Evolutionary conservation across 2,888 invertebrate genomes (phyloP), one percentile per base, ranked within the genome.

Genomic region (Sphaerophoria rueppellii): DNA sequence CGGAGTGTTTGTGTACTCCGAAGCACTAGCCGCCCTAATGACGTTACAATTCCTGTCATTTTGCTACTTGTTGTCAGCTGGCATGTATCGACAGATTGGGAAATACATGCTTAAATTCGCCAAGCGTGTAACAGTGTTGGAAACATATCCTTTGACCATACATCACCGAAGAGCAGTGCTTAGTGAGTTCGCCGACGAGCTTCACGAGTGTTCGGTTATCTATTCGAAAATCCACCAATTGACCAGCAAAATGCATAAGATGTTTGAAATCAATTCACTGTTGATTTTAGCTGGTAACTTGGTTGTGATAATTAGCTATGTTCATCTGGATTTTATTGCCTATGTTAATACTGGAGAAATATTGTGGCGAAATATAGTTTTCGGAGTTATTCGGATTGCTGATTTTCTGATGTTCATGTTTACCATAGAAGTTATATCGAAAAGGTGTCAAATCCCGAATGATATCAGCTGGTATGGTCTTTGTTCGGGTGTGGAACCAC

Each of bases 241-340:
- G 0, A 24, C 32, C 2, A 4, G 2, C 11, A 9, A 54, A 16
- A 40, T 67, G 6, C 67, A 67, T 40, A 9, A 40, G 6, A 54
- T 54, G 40, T 54, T 67, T n/a, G 52, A 67, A 24, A 54, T 67
- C 0, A 54, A 37, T 32, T 4, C 14, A 5, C 1, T 67, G 2
- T 37, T 67, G n/a, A 11, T 67, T 37, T 14, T 67, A 0, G 40
- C 32, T 6, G 67, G 54, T 2, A 67, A 67, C 11, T 0, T 67
- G 24, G 32, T 67, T 7, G 40, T 67, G 67, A 67, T 67, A n/a
- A 67, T 67, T 7, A 67, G 67, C 37, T 67, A 67, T 5, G 32
- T 67, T 32, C 67, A 67, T 54, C 67, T 54, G 24, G 43, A 40
- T 54, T 67, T 67, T 67, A 1, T 67, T 0, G 40, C 14, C 24